A percentile compares a stretch with the other conserved stretches of the same genome.
These are phyloP conservation scores for Pantherophis alleghaniensis DNA, from an alignment of 2,797 vertebrate genomes.

Conservation along the genomic window DNA sequence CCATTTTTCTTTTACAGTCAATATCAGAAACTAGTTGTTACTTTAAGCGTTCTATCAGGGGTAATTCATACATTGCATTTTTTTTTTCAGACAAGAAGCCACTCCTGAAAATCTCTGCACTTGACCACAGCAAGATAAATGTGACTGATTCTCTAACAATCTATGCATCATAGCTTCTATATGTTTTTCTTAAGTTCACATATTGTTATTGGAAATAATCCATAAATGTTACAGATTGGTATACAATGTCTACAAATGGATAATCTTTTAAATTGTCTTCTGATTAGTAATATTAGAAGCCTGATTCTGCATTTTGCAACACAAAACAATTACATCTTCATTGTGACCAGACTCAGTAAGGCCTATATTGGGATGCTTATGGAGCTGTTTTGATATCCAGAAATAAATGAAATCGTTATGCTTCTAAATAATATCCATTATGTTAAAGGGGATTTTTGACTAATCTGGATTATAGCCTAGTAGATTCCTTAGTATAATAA, in stretches of 20 bases:
- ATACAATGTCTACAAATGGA: not conserved
- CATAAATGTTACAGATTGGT: not conserved
- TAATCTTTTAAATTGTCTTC: not conserved
- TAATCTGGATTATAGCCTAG: not conserved
- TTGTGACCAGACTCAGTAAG: not conserved
- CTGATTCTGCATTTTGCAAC: not conserved
- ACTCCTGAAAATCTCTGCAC: not conserved
- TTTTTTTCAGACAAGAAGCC: not conserved
- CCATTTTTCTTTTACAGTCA: slow-evolving; percentile 4
- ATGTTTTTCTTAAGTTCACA: not conserved
- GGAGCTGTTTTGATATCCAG: not conserved
- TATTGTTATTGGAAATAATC: not conserved
- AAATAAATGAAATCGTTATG: not conserved
- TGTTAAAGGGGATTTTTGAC: not conserved
- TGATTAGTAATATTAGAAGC: not conserved
- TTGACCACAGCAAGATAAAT: not conserved
- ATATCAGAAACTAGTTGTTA: not conserved
- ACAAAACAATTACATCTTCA: not conserved
- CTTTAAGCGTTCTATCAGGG: not conserved
- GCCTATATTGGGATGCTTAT: no score
- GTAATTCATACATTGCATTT: not conserved
- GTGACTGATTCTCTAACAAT: not conserved
- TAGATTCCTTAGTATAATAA: not conserved
- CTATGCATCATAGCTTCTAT: not conserved
- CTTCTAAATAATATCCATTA: not conserved